phyloP scores from a whole-genome alignment of 2,113 vertebrate species.

The Struthio camelus region DNA sequence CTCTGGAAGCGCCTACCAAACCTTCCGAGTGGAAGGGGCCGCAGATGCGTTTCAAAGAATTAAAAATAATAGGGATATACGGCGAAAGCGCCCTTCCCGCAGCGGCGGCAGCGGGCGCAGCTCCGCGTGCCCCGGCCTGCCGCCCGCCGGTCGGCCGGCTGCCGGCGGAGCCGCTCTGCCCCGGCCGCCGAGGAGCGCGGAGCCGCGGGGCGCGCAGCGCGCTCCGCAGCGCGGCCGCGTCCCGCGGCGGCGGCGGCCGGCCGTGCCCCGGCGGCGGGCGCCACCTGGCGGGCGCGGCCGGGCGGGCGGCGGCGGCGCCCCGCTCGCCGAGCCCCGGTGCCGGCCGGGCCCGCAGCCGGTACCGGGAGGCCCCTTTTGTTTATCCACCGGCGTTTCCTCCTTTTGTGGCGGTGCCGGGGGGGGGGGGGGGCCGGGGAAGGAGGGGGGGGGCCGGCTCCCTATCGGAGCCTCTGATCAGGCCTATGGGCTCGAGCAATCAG shows the following conservation, averaged over 20 bases:
- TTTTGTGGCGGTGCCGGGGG: constrained; percentile 55
- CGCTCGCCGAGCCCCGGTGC: neutral
- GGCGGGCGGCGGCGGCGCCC: neutral
- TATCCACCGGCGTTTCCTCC: constrained; percentile 76
- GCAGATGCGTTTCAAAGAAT: neutral
- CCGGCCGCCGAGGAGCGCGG: neutral
- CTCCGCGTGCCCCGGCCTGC: neutral
- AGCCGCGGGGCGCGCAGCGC: constrained; percentile 76
- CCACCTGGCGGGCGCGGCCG: constrained; percentile 80
- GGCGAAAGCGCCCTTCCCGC: too few species aligned
- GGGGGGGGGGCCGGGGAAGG: neutral
- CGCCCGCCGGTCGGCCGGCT: neutral
- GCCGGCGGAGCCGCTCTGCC: neutral
- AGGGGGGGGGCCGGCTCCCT: constrained; percentile 38
- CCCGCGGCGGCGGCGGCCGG: neutral
- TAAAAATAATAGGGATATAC: too few species aligned
- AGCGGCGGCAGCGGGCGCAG: neutral
- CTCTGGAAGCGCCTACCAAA: constrained; percentile 63
- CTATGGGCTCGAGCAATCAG: constrained; percentile 87
- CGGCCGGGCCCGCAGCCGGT: constrained; percentile 64
- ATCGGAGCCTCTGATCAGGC: constrained; percentile 82
- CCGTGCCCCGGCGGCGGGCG: constrained; percentile 50
- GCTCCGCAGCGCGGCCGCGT: too few species aligned
- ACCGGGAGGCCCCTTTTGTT: constrained; percentile 75
- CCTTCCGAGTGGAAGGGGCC: constrained; percentile 37